Evolutionary conservation across 2,797 vertebrate genomes (phyloP).

Genomic region (Spinibarbus caldwelli): DNA sequence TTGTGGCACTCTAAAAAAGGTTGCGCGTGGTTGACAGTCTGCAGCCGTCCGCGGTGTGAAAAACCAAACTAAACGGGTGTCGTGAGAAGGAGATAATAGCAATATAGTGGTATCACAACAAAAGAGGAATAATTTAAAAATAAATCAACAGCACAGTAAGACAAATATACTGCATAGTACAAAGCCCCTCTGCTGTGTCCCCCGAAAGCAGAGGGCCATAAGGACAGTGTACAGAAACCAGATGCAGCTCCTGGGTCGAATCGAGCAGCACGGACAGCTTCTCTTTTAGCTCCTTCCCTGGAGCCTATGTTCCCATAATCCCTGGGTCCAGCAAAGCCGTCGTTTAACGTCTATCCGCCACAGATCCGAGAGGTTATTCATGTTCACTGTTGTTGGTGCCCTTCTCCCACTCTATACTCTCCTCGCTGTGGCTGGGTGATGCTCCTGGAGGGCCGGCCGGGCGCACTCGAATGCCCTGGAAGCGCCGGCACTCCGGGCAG

Average conservation of each 20-base stretch:
- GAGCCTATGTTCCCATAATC: slow-evolving; percentile 1
- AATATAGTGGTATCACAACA: slow-evolving; percentile 75
- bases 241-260: slow-evolving; percentile 67
- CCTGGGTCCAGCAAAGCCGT: slow-evolving; percentile 24
- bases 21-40: slow-evolving; percentile 64
- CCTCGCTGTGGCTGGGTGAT: slow-evolving; percentile 90
- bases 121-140: slow-evolving; percentile 80
- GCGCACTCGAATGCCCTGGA: slow-evolving; percentile 91
- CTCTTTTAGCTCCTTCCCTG: neutral
- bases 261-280: slow-evolving; percentile 51
- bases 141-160: slow-evolving; percentile 72
- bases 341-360: slow-evolving; percentile 22
- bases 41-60: slow-evolving; percentile 62
- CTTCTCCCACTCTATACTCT: slow-evolving; percentile 97
- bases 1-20: slow-evolving; percentile 79
- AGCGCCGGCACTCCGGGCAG: slow-evolving; percentile 95
- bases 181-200: slow-evolving; percentile 66
- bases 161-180: slow-evolving; percentile 86
- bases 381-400: slow-evolving; percentile 96
- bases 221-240: slow-evolving; percentile 67
- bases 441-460: slow-evolving; percentile 68
- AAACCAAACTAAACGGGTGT: slow-evolving; percentile 62
- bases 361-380: slow-evolving; percentile 78
- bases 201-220: slow-evolving; percentile 66
- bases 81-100: slow-evolving; percentile 73